Base-by-base conservation (phyloP, 1,140 invertebrate genomes). In the Panagrolaimus sp. region DNA sequence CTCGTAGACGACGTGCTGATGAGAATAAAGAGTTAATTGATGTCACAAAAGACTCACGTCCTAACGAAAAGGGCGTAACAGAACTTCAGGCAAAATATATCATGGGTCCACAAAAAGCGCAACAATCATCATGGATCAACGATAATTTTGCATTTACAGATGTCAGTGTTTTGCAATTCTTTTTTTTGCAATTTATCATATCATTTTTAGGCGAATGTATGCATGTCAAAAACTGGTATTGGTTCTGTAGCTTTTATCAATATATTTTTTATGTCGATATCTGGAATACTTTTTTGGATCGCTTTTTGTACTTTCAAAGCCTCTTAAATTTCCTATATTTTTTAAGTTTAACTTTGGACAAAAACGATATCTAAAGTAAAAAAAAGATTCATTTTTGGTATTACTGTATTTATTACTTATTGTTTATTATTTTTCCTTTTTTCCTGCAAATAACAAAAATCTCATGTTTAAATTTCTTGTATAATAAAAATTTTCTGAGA, bases 1-100 rank as follows among this genome's bases (percentile, higher is more conserved):
- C 81, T 46, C 65, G 78, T 62, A 63, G 74, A 11, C 65, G 42
- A 51, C 66, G 73, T 20, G 25, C 72, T 66, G 51, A 67, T 31
- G 25, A 9, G 61, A 67, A 14, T 16, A n/a, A 9, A 14, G n/a
- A 13, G 13, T 43, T 9, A 42, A 53, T 9, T 45, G n/a, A 70
- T 16, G 46, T 25, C n/a, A 27, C 53, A 65, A 20, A 25, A 25
- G 9, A 27, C 51, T 70, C 53, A 20, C 45, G 16, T 25, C 25
- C 65, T 2, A 27, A 7, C 42, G 11, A 43, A 51, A 9, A 51
- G 66, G 31, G 44, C 53, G 43, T 23, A 43, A 72, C 66, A n/a
- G 13, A 68, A 71, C 63, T 62, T 31, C 31, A 45, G 27, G 20
- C 25, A 0, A n/a, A 46, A 42, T 45, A n/a, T 42, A 64, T 16